Evolutionary conservation across 2,888 invertebrate genomes (phyloP).

Genomic region (Mayetiola destructor): DNA sequence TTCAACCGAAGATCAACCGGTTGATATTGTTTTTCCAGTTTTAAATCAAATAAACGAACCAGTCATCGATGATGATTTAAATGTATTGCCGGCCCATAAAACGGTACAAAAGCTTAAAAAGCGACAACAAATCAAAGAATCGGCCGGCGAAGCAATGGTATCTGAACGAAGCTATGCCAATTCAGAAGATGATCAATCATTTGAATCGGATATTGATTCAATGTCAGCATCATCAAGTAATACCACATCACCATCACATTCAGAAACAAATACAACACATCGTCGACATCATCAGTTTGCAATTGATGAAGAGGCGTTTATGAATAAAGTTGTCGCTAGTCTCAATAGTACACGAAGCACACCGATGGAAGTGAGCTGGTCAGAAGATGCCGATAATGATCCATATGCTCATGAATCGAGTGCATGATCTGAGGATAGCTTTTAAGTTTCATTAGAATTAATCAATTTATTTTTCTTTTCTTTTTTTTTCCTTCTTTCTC

Average conservation of each 20-base stretch:
- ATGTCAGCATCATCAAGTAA: conserved; percentile 14
- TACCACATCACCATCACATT: conserved; percentile 19
- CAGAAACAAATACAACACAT: neutral
- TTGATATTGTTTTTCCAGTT: neutral
- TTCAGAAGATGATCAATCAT: conserved; percentile 40
- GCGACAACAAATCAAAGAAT: conserved; percentile 42
- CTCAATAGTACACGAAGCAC: conserved; percentile 40
- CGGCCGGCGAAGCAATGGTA: conserved; percentile 51
- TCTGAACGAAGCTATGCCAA: conserved; percentile 41
- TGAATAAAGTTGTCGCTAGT: conserved; percentile 24
- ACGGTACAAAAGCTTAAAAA: conserved; percentile 29
- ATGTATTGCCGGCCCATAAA: conserved; percentile 24
- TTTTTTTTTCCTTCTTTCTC: neutral
- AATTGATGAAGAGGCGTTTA: conserved; percentile 18
- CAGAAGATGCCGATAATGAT: conserved; percentile 32
- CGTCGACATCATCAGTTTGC: conserved; percentile 29
- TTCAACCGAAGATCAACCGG: neutral
- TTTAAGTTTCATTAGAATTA: conserved; percentile 24
- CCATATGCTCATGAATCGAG: conserved; percentile 25
- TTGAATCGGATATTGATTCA: conserved; percentile 35
- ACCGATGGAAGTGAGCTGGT: conserved; percentile 37
- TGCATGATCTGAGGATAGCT: conserved; percentile 34
- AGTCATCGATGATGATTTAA: too few relatives aligned
- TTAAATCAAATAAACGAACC: conserved; percentile 22
- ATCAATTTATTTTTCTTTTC: neutral